Base-by-base conservation (phyloP, 2,113 vertebrate genomes). In the Desmodus rotundus region DNA sequence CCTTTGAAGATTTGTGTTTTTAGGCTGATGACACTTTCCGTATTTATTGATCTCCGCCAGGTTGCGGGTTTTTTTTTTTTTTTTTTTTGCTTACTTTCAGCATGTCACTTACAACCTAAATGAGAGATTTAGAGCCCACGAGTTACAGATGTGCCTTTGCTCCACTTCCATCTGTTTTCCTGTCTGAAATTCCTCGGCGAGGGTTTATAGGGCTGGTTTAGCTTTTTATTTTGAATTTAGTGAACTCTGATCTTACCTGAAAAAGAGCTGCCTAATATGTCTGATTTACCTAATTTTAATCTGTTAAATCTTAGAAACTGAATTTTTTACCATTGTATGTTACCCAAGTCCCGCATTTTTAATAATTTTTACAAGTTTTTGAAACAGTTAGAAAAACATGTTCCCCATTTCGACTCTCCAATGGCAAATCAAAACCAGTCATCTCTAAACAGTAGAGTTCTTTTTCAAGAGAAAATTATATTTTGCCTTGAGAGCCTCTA, bases 1-100 rank as follows among this genome's bases (percentile, higher is more conserved):
- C 96, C 97, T 98, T 98, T 98, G 98, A 98, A 98, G 96, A 97
- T 97, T 94, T 98, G 97, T 98, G 96, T 95, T 94, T 94, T 87
- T 56, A 87, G 73, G 58, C 65, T 0, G 50, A 97, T 98, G 98
- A 97, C 90, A 94, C 94, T 93, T 95, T 94, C 92, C 43, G 56
- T 98, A 96, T 97, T 96, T 97, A 94, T 97, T 92, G 82, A 96
- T 98, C 97, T 96, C 96, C 72, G 58, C 92, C 83, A 84, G 94
- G 92, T 93, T 97, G 80, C 65, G 73, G 81, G 11, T 12, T 61
- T 61, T 61, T 97, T 97, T 94, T 96, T 97, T 96, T 97, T 95
- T 9, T 93, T 98, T 98, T 97, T 97, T 94, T 97, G 97, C 97
- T 97, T 95, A 87, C 96, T 91, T 97, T 98, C 70, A 92, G 86